Evolutionary conservation across 2,797 vertebrate species (phyloP), one percentile per base, ranked within the genome.

Genomic region (Tenualosa thibaudeaui): DNA sequence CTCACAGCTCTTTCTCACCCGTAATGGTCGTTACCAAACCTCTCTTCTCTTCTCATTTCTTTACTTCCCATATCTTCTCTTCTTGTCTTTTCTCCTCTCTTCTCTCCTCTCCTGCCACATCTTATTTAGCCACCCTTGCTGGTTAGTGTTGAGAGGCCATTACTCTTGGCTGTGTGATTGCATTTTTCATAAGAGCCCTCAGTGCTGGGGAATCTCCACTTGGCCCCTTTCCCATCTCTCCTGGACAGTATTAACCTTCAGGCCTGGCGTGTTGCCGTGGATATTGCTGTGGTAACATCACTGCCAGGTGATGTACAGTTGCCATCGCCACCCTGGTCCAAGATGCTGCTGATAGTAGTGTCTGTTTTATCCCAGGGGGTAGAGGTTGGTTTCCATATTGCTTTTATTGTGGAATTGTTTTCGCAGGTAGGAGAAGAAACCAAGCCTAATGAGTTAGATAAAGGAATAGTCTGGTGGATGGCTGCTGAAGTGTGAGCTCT

Each of bases 1-100:
- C 49, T 81, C 46, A 53, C 75, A 51, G 40, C 71, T 58, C n/a
- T 81, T 26, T 62, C 17, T 37, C 24, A 22, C 26, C 10, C 19
- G 26, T 71, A 10, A 71, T 15, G 26, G 31, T 37, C 31, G 22
- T 6, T 62, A 24, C 8, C 54, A 56, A 22, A 56, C 19, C 37
- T 46, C 65, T 86, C 54, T 4, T 82, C 22, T 71, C 82, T n/a
- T 78, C 81, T 83, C 17, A 19, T 83, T n/a, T 78, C 75, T 24
- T 24, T 2, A n/a, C 58, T 10, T 56, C 31, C 43, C 58, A 5
- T 60, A 5, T 60, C 58, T n/a, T 60, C 58, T 65, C n/a, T 9
- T 60, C 58, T 60, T n/a, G 2, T 60, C 68, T 85, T 49, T 56
- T 49, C 31, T 9, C 17, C 43, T 75, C 40, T 65, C 9, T 51